phyloP scores from a whole-genome alignment of 2,113 vertebrate species.

The Platichthys stellatus region DNA sequence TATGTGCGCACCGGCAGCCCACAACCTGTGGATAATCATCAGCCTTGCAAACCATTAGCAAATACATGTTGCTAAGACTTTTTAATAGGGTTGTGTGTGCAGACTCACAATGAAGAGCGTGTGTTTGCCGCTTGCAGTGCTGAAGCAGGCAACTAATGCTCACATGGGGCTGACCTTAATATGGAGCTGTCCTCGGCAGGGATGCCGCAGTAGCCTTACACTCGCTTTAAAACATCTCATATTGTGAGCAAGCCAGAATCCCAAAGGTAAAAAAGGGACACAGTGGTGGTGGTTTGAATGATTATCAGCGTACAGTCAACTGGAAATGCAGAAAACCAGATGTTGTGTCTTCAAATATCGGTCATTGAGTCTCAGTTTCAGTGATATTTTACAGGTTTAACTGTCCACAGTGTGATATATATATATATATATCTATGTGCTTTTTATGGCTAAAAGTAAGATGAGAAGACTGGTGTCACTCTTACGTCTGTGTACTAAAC shows the following conservation, averaged over 20 bases:
- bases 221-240: not conserved
- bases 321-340: no score
- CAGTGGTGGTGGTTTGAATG: not conserved
- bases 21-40: slow-evolving; percentile 62
- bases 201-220: not conserved
- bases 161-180: slow-evolving; percentile 34
- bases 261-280: not conserved
- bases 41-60: slow-evolving; percentile 58
- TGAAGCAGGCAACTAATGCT: slow-evolving; percentile 18
- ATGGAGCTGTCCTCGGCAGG: slow-evolving; percentile 12
- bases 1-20: slow-evolving; percentile 36
- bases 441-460: no score
- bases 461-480: no score
- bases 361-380: no score
- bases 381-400: no score
- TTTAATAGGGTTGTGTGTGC: slow-evolving; percentile 40
- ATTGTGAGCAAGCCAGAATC: not conserved
- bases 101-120: slow-evolving; percentile 44
- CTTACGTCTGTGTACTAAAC: no score
- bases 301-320: no score
- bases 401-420: no score
- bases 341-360: no score
- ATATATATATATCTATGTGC: no score
- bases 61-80: slow-evolving; percentile 38
- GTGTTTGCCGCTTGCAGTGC: not conserved